Evolutionary conservation across 1,140 invertebrate genomes (phyloP).

Genomic region (Micrasema minimum): DNA sequence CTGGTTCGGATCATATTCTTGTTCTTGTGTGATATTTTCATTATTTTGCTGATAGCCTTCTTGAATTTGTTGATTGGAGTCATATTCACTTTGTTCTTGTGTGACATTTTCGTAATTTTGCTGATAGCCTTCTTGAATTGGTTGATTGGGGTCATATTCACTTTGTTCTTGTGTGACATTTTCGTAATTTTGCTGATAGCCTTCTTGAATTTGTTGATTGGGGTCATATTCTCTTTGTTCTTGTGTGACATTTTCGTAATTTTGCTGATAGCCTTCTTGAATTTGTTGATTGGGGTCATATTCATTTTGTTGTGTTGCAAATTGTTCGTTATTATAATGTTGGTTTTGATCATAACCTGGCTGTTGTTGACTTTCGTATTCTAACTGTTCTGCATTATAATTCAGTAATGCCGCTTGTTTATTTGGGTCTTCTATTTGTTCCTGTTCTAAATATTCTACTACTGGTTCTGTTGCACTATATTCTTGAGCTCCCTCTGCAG

Average conservation of each 20-base stretch:
- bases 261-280: constrained; percentile 16
- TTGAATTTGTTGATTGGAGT: no score
- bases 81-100: no score
- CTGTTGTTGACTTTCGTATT: constrained; percentile 8
- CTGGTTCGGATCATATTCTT: constrained; percentile 29
- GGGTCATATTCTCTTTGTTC: no score
- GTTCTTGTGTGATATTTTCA: constrained; percentile 3
- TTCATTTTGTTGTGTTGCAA: neutral
- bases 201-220: no score
- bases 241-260: no score
- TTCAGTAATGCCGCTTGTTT: constrained; percentile 5
- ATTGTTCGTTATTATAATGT: constrained; percentile 9
- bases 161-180: no score
- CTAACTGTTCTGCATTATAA: constrained; percentile 28
- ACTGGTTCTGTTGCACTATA: constrained; percentile 4
- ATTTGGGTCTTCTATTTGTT: no score
- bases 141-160: no score
- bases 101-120: no score
- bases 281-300: constrained; percentile 11
- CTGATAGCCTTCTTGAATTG: no score
- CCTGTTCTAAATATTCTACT: constrained; percentile 9
- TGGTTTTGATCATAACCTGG: constrained; percentile 13
- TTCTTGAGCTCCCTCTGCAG: neutral
- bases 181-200: no score
- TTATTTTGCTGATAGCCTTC: constrained; percentile 10